Evolutionary conservation across 2,888 invertebrate genomes (phyloP), one percentile per base, ranked within the genome.

Genomic region (Cecidostiba fungosa): DNA sequence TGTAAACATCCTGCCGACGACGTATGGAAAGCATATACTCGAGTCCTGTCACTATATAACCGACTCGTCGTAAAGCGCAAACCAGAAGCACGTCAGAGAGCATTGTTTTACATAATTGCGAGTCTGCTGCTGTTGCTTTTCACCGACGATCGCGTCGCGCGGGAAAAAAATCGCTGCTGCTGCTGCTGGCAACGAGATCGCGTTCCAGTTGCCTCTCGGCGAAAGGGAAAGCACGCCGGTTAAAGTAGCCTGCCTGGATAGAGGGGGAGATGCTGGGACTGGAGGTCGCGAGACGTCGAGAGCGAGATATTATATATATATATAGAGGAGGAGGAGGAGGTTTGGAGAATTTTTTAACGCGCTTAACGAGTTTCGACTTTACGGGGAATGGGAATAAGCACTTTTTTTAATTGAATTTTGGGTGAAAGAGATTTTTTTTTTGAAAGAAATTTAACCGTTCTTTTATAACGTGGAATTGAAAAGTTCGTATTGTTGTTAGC

Each of bases 51-150:
- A 43, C 39, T 8, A 12, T 43, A 43, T 43, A 2, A 43, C 12
- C 39, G 39, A 54, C 54, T 6, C n/a, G 3, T 16, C 54, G 54
- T n/a, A 54, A 54, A 54, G 2, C 39, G 19, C 54, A 54, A 54
- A 54, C 54, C 54, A 54, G 54, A 54, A 54, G 54, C 54, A 5
- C 54, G 19, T 29, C 54, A 19, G 32, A n/a, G 54, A 12, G 54
- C 54, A 80, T 80, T 82, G 82, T 82, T 76, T 76, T 76, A 29
- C 82, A 82, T 76, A 82, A 82, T 82, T 82, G 59, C 16, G 19
- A 62, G 26, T 3, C 29, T 23, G 26, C 29, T n/a, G 10, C 23
- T 23, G 19, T 50, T 8, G 12, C 29, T 78, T 79, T 70, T 69
- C 70, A 72, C 32, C 66, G 54, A n/a, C n/a, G 54, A 19, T 19